phyloP scores from a whole-genome alignment of 1,140 invertebrate species.

The Polypedilum pembai region DNA sequence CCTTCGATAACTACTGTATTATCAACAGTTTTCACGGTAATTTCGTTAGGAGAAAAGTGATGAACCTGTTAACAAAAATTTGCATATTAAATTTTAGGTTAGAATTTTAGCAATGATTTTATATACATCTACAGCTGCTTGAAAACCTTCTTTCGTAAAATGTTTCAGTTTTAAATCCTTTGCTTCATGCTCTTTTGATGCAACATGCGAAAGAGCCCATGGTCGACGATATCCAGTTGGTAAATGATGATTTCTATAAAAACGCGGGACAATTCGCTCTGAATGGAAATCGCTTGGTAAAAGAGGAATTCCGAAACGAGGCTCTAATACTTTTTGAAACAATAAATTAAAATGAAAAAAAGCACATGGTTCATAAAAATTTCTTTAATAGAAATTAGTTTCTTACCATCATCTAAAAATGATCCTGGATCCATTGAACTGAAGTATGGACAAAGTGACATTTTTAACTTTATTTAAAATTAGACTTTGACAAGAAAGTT shows the following conservation, averaged over 20 bases:
- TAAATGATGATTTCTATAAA: background rate
- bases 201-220: background rate
- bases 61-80: slow-evolving; percentile 45
- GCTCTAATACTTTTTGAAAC: background rate
- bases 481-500: too few species aligned
- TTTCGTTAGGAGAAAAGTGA: slow-evolving; percentile 76
- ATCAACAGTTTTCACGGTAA: slow-evolving; percentile 71
- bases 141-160: slow-evolving; percentile 52
- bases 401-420: background rate
- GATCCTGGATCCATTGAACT: background rate
- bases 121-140: slow-evolving; percentile 61
- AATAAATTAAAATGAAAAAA: background rate
- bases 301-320: background rate
- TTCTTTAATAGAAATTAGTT: background rate
- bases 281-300: background rate
- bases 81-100: too few species aligned
- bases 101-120: too few species aligned
- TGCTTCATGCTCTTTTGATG: background rate
- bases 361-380: background rate
- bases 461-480: background rate
- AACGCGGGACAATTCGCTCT: background rate
- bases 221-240: background rate
- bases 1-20: slow-evolving; percentile 59
- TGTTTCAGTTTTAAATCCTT: background rate
- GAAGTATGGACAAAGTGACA: background rate